phyloP scores from a whole-genome alignment of 2,888 invertebrate genomes.

The Nymphalis urticae region DNA sequence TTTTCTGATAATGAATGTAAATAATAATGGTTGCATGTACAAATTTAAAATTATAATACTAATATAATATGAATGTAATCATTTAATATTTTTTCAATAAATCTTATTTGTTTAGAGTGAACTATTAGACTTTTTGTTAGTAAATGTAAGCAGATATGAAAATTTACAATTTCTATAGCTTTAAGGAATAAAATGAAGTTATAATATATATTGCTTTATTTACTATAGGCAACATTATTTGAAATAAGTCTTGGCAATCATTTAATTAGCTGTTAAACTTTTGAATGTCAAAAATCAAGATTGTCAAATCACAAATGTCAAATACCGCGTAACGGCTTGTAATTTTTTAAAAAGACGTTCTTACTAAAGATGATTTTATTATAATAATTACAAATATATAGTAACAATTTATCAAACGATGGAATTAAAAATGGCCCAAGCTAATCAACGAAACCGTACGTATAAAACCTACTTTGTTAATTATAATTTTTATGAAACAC shows the following conservation, averaged over 20 bases:
- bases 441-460: conserved; percentile 52
- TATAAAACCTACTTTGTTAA: background rate
- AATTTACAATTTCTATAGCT: no score
- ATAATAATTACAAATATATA: background rate
- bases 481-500: background rate
- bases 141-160: no score
- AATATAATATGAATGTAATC: no score
- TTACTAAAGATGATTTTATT: background rate
- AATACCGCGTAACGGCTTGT: background rate
- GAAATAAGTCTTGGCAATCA: background rate
- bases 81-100: no score
- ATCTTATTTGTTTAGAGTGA: no score
- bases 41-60: no score
- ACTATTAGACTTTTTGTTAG: no score
- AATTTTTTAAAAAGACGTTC: background rate
- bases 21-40: no score
- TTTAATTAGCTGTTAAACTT: background rate
- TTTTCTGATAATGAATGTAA: no score
- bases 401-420: conserved; percentile 43
- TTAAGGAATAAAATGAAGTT: no score
- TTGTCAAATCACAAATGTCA: background rate
- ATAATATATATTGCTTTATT: background rate
- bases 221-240: background rate
- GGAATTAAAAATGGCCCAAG: conserved; percentile 52
- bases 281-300: background rate